Evolutionary conservation across 2,113 vertebrate genomes (phyloP), one percentile per base, ranked within the genome.

Genomic region (Scomber japonicus): DNA sequence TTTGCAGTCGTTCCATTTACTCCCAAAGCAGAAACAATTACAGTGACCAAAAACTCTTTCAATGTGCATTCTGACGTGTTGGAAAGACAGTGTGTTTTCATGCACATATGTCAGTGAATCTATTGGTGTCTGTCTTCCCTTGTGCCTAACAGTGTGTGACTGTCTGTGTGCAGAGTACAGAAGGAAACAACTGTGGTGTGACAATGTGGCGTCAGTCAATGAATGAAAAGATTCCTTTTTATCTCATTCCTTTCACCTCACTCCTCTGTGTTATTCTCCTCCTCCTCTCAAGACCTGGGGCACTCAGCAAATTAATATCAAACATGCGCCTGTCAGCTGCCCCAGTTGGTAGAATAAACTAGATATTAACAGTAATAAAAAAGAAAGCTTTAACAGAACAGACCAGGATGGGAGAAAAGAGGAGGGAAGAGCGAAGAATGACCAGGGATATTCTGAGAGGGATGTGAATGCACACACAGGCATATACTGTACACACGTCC

Each of bases 321-420:
- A 76, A 71, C 51, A 15, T 16, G 2, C 2, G 1, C 24, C 78
- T 81, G 59, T 82, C 87, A 50, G 27, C 3, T 40, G 59, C 67
- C 68, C 74, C 80, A 78, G 83, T 82, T 64, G 84, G 77, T 50
- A 53, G 75, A 89, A 83, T 78, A 85, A 88, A 83, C 68, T 61
- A 77, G 69, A 85, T 80, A 81, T 82, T 82, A 86, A 72, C 35
- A 19, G 54, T 63, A 80, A 78, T 82, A 51, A 86, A 86, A 27
- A 80, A 73, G 11, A 61, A 72, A 61, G 44, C 53, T 68, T 83
- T 61, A 75, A 70, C 62, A 81, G 63, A 78, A 69, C 65, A 55
- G 60, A 35, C 46, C 50, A 31, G 69, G 59, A 71, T 4, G 21
- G 5, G 14, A 74, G 10, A 45, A 19, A 15, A 53, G 46, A 49